Evolutionary conservation across 2,113 vertebrate genomes (phyloP).

Genomic region (Empidonax traillii): DNA sequence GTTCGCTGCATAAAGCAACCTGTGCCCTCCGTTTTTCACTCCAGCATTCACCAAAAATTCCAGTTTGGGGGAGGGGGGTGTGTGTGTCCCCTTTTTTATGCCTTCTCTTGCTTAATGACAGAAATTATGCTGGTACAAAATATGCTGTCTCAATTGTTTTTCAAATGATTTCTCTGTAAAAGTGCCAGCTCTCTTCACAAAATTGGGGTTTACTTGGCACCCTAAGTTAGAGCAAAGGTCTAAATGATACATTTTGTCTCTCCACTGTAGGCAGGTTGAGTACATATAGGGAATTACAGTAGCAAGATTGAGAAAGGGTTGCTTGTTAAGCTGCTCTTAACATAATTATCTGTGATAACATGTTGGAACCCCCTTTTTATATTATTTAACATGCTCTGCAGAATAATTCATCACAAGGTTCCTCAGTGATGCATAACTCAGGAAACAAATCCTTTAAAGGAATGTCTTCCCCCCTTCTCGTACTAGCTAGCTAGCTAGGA

Average conservation of each 20-base stretch:
- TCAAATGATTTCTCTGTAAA: not conserved
- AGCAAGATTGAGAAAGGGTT: not conserved
- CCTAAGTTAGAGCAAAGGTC: not conserved
- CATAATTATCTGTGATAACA: not conserved
- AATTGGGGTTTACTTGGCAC: not conserved
- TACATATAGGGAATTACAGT: not conserved
- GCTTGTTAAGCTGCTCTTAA: not conserved
- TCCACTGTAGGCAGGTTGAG: not conserved
- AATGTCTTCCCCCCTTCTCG: not conserved
- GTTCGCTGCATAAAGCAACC: not conserved
- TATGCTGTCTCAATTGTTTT: not conserved
- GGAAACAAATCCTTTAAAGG: not conserved
- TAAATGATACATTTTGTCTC: not conserved
- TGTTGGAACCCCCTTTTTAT: not conserved
- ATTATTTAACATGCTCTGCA: not conserved
- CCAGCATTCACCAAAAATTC: not conserved
- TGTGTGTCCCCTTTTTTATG: not conserved
- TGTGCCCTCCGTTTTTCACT: not conserved
- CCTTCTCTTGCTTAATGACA: not conserved
- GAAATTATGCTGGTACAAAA: not conserved
- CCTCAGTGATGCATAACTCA: not conserved
- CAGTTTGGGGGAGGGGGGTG: no score
- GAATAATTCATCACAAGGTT: slow-evolving; percentile 1
- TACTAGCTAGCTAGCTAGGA: not conserved
- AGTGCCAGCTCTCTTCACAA: not conserved